A percentile compares a stretch with the other conserved stretches of the same genome.
These are phyloP conservation scores for Caerostris darwini DNA, from an alignment of 1,140 invertebrate genomes.

Conservation along the genomic window DNA sequence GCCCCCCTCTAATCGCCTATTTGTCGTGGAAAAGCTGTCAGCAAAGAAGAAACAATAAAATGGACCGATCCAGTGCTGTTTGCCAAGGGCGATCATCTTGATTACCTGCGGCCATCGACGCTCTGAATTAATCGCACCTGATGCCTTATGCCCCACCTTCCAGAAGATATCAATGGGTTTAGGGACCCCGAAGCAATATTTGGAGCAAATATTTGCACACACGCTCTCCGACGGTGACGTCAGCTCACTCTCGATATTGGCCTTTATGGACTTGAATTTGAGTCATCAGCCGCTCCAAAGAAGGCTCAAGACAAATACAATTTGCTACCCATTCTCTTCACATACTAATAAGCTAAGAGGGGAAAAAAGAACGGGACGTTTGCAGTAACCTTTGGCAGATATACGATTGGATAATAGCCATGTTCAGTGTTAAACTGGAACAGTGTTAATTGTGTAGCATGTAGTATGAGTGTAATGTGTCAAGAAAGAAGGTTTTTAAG, in stretches of 20 bases:
- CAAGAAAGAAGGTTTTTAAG: no score
- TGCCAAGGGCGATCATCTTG: constrained; percentile 76
- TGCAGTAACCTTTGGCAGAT: not conserved
- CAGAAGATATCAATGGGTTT: constrained; percentile 75
- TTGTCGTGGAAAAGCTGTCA: constrained; percentile 70
- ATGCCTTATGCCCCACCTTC: constrained; percentile 51
- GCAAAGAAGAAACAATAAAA: constrained; percentile 73
- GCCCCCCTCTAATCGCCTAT: constrained; percentile 70
- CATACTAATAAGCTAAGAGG: constrained; percentile 70
- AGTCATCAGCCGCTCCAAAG: constrained; percentile 64
- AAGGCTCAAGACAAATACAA: constrained; percentile 74
- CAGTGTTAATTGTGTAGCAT: no score
- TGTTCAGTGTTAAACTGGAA: no score
- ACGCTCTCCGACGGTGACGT: constrained; percentile 71
- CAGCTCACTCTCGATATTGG: constrained; percentile 72
- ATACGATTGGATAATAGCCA: no score
- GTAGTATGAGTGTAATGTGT: no score
- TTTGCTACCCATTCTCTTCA: constrained; percentile 59
- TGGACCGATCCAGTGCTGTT: constrained; percentile 61
- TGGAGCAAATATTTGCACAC: constrained; percentile 69
- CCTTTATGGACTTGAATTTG: constrained; percentile 74
- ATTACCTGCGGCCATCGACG: constrained; percentile 74
- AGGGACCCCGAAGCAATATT: constrained; percentile 69
- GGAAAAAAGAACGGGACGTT: not conserved
- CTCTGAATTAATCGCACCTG: constrained; percentile 75